A percentile compares a stretch with the other conserved stretches of the same genome.
These are phyloP conservation scores for Rhamphomyia laevipes DNA, from an alignment of 2,888 invertebrate genomes.

Conservation along the genomic window DNA sequence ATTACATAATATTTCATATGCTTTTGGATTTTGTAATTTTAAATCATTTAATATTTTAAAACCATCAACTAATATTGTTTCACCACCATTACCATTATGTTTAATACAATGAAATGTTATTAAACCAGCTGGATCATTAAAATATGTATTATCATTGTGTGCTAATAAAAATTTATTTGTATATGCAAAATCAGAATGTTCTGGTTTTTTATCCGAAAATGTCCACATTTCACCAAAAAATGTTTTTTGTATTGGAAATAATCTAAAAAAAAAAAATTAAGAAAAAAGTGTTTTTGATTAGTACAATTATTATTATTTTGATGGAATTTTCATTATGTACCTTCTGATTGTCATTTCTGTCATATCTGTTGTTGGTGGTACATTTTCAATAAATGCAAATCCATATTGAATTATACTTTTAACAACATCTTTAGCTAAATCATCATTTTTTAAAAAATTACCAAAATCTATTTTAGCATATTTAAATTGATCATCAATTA, in stretches of 20 bases:
- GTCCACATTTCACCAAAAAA: constrained; percentile 65
- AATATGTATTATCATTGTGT: constrained; percentile 72
- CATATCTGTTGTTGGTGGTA: constrained; percentile 29
- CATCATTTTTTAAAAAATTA: constrained; percentile 39
- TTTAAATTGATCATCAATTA: constrained; percentile 10
- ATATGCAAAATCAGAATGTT: constrained; percentile 63
- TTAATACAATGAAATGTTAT: constrained; percentile 50
- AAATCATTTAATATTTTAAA: constrained; percentile 51
- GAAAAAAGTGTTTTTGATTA: no score
- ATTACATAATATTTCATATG: constrained; percentile 46
- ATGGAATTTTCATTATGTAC: constrained; percentile 1
- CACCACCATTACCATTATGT: constrained; percentile 51
- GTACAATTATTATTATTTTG: no score
- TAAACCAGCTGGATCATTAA: constrained; percentile 57
- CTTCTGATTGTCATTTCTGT: constrained; percentile 40
- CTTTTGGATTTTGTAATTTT: constrained; percentile 40
- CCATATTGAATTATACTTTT: constrained; percentile 33
- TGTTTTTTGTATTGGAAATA: constrained; percentile 55
- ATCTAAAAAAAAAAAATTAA: constrained; percentile 32
- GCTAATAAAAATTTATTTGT: constrained; percentile 52
- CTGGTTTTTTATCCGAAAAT: constrained; percentile 42
- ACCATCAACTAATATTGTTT: constrained; percentile 63
- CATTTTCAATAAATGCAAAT: constrained; percentile 33
- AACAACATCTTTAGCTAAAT: constrained; percentile 39
- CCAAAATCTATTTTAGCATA: constrained; percentile 36